Evolutionary conservation across 92 coral and sea anemone genomes (phyloP), one percentile per base, ranked within the genome.

Genomic region (Pocillopora meandrina): DNA sequence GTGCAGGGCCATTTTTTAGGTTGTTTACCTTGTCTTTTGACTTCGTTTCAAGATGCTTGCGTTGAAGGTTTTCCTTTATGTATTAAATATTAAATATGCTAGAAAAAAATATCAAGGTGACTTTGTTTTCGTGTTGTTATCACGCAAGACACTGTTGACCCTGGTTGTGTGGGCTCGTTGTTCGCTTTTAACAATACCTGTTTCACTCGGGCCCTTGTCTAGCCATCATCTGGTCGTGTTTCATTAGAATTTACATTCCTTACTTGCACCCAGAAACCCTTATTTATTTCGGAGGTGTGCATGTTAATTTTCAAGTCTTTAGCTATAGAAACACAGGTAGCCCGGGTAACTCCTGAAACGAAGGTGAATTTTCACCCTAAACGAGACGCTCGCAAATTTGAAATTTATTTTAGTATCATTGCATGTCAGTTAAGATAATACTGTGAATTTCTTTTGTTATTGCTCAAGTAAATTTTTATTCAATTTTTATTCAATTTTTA

Each of bases 41-140:
- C 10, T n/a, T 60, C 77, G 23, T n/a, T 71, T 47, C 65, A 33
- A 55, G 52, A 69, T 78, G 17, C 12, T n/a, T 56, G 20, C 61
- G 21, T 42, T n/a, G 7, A 57, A 77, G 9, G 10, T 33, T 85
- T 52, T 66, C 12, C 73, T 68, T 34, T 49, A 49, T 70, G 35
- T 76, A 76, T 86, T 73, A 79, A 75, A 65, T 81, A 81, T 70
- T 77, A 85, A 77, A 67, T 52, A 75, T 34, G 31, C 64, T 13
- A 10, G 9, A 66, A 80, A 75, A 49, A 66, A 76, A 57, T 68
- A 56, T 80, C 18, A 8, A 14, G 26, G 42, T 47, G 49, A 34
- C 74, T 70, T 65, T 64, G 71, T 68, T 68, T 31, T 75, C 42
- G 6, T 21, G 62, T 63, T 77, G 80, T 42, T 61, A 55, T 77